A percentile compares a stretch with the other conserved stretches of the same genome.
Evolutionary conservation across 2,113 vertebrate species (phyloP).

Genomic region (Pangasianodon gigas): DNA sequence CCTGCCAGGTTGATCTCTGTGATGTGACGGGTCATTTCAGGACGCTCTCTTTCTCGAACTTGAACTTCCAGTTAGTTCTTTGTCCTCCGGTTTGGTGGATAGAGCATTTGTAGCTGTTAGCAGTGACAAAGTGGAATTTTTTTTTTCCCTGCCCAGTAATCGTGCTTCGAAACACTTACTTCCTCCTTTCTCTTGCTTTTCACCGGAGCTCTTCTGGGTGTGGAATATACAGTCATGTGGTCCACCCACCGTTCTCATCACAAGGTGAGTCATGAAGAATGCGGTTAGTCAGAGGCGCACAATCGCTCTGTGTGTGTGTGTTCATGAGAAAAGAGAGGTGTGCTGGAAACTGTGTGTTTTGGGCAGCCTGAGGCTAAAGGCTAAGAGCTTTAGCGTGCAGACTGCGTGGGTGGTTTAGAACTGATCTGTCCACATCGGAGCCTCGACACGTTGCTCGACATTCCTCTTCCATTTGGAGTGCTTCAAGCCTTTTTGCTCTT

Average conservation of each 20-base stretch:
- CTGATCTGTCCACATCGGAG: slow-evolving; percentile 6
- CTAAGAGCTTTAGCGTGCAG: slow-evolving; percentile 9
- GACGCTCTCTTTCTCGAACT: neutral
- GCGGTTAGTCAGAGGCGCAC: slow-evolving; percentile 61
- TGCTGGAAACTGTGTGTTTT: slow-evolving; percentile 17
- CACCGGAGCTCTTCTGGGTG: slow-evolving; percentile 42
- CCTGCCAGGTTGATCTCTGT: neutral
- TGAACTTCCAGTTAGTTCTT: neutral
- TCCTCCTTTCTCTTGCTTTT: slow-evolving; percentile 48
- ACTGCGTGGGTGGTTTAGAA: slow-evolving; percentile 5
- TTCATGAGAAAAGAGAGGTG: slow-evolving; percentile 7
- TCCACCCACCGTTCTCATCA: slow-evolving; percentile 58
- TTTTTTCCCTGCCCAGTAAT: slow-evolving; percentile 41
- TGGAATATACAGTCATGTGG: slow-evolving; percentile 60
- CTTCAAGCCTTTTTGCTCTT: slow-evolving; percentile 35
- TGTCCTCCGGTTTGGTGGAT: slow-evolving; percentile 7
- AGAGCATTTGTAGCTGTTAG: slow-evolving; percentile 23
- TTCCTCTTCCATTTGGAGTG: neutral
- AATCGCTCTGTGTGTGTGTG: slow-evolving; percentile 49
- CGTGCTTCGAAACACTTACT: slow-evolving; percentile 47
- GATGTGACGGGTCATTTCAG: neutral
- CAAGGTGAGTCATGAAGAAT: slow-evolving; percentile 69
- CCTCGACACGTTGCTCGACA: slow-evolving; percentile 7
- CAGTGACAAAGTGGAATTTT: slow-evolving; percentile 36
- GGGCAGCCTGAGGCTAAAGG: slow-evolving; percentile 11